These are phyloP conservation scores for Antitype chi DNA, from an alignment of 2,888 invertebrate species.

Conservation along the genomic window DNA sequence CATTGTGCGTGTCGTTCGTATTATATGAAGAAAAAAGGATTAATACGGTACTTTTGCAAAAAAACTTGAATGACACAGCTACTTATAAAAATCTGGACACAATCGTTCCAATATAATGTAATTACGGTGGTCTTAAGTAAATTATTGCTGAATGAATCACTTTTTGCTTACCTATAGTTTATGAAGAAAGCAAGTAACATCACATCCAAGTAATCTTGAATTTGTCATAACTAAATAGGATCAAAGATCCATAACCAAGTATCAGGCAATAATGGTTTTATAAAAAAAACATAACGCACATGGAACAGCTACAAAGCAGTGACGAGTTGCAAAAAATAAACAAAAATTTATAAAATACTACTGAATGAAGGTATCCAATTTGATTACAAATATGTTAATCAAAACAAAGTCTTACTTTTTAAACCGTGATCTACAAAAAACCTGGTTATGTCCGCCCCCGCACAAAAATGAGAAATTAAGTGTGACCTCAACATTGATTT, in stretches of 20 bases:
- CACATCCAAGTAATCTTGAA: not conserved
- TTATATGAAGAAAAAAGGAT: conserved; percentile 21
- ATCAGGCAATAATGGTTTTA: not conserved
- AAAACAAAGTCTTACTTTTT: conserved; percentile 21
- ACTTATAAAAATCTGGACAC: conserved; percentile 11
- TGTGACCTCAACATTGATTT: conserved; percentile 50
- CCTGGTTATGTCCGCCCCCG: conserved; percentile 33
- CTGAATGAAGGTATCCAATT: not conserved
- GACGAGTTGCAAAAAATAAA: too few relatives aligned
- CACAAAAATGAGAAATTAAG: conserved; percentile 42
- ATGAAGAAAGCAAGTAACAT: not conserved
- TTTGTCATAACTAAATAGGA: not conserved
- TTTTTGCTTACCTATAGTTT: not conserved
- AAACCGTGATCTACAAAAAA: conserved; percentile 5
- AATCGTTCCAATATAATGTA: conserved; percentile 22
- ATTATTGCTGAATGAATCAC: not conserved
- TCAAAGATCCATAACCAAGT: too few relatives aligned
- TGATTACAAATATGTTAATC: conserved; percentile 29
- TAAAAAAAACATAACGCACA: not conserved
- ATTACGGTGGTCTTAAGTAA: not conserved
- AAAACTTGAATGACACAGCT: conserved; percentile 30
- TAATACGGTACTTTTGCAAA: conserved; percentile 31
- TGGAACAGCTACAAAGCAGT: too few relatives aligned
- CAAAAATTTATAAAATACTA: not conserved
- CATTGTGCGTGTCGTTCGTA: conserved; percentile 33